phyloP scores from a whole-genome alignment of 2,888 invertebrate genomes.

The Ischnura elegans region DNA sequence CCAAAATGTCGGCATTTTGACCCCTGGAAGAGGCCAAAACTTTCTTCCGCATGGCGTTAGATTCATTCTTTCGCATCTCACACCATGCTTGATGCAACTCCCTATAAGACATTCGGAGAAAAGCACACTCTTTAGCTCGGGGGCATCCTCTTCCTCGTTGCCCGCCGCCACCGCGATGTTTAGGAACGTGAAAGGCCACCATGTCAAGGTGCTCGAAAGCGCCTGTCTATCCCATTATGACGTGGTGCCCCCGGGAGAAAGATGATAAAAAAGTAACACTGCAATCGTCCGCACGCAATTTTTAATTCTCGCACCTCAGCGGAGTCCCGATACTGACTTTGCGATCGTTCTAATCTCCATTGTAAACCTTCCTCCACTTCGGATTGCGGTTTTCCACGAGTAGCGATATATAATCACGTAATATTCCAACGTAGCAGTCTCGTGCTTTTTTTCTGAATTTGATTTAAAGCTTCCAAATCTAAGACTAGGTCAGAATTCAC shows the following conservation, averaged over 20 bases:
- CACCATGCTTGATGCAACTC: background rate
- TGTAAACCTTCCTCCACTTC: background rate
- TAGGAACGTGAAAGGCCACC: constrained; percentile 59
- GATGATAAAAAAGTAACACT: background rate
- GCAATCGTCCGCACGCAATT: background rate
- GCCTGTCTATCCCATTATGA: background rate
- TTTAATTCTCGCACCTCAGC: background rate
- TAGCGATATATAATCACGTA: too few species aligned
- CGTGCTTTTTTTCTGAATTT: too few species aligned
- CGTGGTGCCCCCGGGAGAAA: background rate
- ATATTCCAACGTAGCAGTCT: too few species aligned
- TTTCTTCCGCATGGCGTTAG: background rate
- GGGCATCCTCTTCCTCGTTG: background rate
- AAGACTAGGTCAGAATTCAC: too few species aligned
- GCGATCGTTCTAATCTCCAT: background rate
- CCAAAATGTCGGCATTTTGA: too few species aligned
- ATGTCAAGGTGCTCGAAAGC: constrained; percentile 64
- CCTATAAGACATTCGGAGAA: background rate
- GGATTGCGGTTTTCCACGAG: background rate
- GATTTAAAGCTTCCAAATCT: too few species aligned
- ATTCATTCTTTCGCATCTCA: background rate
- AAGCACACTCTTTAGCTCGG: background rate
- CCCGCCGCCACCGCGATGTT: background rate
- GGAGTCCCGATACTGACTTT: background rate
- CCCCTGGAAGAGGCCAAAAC: too few species aligned